These are phyloP conservation scores for Nomada ferruginata DNA, from an alignment of 2,888 invertebrate species.

Conservation along the genomic window DNA sequence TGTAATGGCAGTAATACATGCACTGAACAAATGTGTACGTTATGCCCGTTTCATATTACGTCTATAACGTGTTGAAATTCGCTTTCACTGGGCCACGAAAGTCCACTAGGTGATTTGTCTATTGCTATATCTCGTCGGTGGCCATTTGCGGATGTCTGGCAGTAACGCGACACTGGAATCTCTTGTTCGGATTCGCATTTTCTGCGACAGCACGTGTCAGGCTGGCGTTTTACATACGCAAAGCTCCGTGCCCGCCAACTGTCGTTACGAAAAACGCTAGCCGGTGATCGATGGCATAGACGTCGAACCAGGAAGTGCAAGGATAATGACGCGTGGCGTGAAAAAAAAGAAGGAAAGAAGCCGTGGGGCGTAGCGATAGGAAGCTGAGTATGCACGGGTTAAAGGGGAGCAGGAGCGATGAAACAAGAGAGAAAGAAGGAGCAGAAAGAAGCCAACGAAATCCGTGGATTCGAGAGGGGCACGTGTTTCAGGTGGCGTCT, in stretches of 20 bases:
- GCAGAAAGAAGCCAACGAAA: constrained; percentile 58
- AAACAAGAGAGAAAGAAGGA: constrained; percentile 1
- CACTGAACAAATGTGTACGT: no score
- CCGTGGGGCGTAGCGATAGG: constrained; percentile 20
- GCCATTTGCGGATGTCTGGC: no score
- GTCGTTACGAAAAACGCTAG: constrained; percentile 56
- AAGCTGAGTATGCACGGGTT: constrained; percentile 21
- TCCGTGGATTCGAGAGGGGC: constrained; percentile 70
- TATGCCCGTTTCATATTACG: no score
- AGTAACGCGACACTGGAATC: constrained; percentile 28
- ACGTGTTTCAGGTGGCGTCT: constrained; percentile 78
- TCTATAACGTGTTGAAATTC: no score
- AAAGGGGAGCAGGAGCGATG: constrained; percentile 9
- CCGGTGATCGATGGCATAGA: constrained; percentile 61
- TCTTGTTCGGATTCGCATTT: constrained; percentile 38
- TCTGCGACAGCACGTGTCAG: constrained; percentile 40
- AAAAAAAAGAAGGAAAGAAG: constrained; percentile 31
- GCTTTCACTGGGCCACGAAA: no score
- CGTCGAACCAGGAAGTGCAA: constrained; percentile 37
- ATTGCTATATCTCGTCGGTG: no score
- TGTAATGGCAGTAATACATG: no score
- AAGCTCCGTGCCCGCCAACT: constrained; percentile 66
- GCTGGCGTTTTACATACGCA: not conserved
- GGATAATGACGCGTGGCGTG: constrained; percentile 36
- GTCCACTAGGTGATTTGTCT: no score